phyloP scores from a whole-genome alignment of 30 jellyfish, hydroid and myxozoan genomes.

The Haliclystus octoradiatus region DNA sequence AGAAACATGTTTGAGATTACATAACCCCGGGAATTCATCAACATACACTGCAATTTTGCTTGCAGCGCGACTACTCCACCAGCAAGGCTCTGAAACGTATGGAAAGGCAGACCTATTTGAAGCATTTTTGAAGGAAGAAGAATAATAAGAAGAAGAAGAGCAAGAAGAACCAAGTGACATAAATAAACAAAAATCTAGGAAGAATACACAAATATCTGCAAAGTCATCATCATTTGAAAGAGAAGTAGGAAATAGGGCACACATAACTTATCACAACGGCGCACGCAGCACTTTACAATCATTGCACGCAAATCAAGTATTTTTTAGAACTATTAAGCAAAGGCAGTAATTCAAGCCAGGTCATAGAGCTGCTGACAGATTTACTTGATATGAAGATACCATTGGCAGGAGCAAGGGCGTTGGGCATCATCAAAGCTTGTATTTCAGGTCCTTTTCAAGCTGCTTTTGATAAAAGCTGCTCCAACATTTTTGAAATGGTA shows the following conservation, averaged over 20 bases:
- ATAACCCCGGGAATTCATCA: conserved; percentile 3
- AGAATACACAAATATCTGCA: conserved; percentile 14
- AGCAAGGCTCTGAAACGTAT: conserved; percentile 14
- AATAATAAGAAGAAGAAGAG: background rate
- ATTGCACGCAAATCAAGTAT: conserved; percentile 1
- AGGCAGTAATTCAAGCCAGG: background rate
- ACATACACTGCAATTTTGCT: conserved; percentile 15
- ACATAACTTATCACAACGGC: conserved; percentile 30
- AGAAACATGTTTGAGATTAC: background rate
- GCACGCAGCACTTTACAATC: conserved; percentile 24
- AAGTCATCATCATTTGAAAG: conserved; percentile 7
- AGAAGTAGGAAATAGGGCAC: conserved; percentile 24
- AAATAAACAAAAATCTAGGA: no score
- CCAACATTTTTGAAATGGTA: conserved; percentile 9
- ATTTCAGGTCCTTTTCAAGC: conserved; percentile 22
- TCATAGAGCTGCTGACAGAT: background rate
- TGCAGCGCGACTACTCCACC: conserved; percentile 6
- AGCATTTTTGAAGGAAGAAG: conserved; percentile 3
- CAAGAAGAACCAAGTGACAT: background rate
- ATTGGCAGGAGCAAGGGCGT: conserved; percentile 23
- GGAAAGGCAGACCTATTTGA: conserved; percentile 13
- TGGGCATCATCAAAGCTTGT: conserved; percentile 13
- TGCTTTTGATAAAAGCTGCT: conserved; percentile 15
- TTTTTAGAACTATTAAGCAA: conserved; percentile 1
- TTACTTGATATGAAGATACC: conserved; percentile 2